phyloP scores from a whole-genome alignment of 2,888 invertebrate genomes.

The Cremastinae sp. region DNA sequence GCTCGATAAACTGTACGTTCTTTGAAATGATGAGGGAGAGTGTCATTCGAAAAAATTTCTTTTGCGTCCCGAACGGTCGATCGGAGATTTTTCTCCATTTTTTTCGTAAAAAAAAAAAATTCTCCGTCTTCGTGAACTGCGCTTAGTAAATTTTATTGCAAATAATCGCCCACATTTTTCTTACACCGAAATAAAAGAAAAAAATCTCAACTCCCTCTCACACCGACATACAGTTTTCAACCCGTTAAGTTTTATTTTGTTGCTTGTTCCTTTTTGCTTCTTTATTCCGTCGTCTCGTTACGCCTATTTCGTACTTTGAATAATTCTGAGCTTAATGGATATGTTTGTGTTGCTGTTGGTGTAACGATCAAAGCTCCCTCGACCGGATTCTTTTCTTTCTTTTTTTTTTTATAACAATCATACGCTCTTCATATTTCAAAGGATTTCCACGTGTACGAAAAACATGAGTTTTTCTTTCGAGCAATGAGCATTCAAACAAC shows the following conservation, averaged over 20 bases:
- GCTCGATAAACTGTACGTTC: conserved; percentile 69
- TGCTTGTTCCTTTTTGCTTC: background rate
- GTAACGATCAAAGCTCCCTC: conserved; percentile 43
- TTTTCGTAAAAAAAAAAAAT: no score
- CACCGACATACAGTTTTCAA: conserved; percentile 54
- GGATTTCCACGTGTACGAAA: background rate
- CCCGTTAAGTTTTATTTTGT: conserved; percentile 42
- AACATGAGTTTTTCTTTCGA: no score
- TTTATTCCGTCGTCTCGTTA: conserved; percentile 26
- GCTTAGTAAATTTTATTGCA: no score
- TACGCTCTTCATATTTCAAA: background rate
- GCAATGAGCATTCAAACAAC: no score
- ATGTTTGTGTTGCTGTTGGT: conserved; percentile 57
- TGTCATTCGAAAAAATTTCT: conserved; percentile 18
- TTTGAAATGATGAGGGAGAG: conserved; percentile 29
- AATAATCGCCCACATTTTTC: background rate
- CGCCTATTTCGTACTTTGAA: conserved; percentile 56
- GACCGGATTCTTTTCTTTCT: conserved; percentile 1
- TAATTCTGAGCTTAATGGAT: conserved; percentile 59
- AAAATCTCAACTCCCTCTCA: background rate
- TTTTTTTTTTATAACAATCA: conserved; percentile 9
- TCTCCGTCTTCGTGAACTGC: no score
- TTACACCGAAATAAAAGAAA: background rate
- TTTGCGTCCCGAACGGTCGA: conserved; percentile 51
- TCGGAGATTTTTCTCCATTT: no score